Conservation (phyloP, 2,113 vertebrate species). For the Phocoena sinus region DNA sequence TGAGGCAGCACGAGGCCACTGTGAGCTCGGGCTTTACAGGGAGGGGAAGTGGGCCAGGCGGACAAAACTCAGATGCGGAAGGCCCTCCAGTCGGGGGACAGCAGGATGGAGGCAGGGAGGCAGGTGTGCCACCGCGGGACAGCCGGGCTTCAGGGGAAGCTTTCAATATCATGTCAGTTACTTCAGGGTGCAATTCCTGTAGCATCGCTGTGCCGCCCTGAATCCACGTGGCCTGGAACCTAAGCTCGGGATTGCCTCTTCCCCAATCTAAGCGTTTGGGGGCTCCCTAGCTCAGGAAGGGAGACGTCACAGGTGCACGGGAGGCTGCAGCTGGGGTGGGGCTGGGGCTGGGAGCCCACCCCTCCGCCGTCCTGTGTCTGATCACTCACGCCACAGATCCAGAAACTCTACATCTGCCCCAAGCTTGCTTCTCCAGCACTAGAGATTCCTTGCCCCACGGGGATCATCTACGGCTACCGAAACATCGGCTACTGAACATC, state of each 20-base stretch:
- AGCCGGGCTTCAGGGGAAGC: neutral
- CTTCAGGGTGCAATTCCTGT: neutral
- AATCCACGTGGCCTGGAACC: neutral
- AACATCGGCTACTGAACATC: too few species aligned
- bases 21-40: neutral
- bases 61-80: accelerated
- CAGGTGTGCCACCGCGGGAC: accelerated
- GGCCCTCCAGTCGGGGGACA: neutral
- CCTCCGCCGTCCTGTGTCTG: accelerated
- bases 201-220: neutral
- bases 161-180: neutral
- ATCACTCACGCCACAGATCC: neutral
- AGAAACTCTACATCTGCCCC: neutral
- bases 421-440: neutral
- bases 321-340: neutral
- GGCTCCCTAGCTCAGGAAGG: neutral
- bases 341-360: neutral
- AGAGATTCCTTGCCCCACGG: accelerated
- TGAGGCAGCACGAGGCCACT: too few species aligned
- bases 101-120: neutral
- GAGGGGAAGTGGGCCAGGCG: accelerated
- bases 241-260: neutral
- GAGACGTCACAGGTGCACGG: neutral
- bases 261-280: accelerated
- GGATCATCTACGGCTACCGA: neutral